Conservation (phyloP, 2,113 vertebrate species). For the Jaculus jaculus region DNA sequence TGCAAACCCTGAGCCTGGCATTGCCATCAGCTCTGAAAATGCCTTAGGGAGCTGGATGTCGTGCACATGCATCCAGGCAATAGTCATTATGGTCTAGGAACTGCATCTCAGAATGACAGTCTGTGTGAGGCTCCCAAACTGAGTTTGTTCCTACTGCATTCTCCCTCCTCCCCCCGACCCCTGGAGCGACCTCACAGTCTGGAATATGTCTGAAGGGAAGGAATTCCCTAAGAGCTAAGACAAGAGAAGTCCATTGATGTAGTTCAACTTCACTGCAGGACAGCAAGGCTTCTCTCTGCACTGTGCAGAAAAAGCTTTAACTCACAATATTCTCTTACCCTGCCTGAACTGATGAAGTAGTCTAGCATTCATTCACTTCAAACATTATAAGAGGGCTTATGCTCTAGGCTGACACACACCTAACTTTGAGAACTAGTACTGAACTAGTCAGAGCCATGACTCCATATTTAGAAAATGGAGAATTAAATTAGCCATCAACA, state of each 20-base stretch:
- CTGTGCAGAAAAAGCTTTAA: background rate
- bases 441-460: background rate
- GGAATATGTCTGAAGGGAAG: background rate
- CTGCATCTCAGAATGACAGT: background rate
- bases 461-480: background rate
- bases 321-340: background rate
- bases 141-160: background rate
- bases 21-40: conserved; percentile 57
- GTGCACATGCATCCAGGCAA: conserved; percentile 4
- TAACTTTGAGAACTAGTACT: background rate
- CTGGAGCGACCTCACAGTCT: background rate
- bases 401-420: background rate
- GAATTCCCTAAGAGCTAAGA: background rate
- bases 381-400: background rate
- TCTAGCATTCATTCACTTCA: background rate
- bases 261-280: background rate
- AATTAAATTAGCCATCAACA: background rate
- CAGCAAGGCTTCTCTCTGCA: background rate
- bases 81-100: conserved; percentile 42
- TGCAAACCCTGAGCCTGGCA: conserved; percentile 45
- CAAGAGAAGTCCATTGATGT: background rate
- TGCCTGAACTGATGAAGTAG: background rate
- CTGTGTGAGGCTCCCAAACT: background rate
- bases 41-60: background rate
- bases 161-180: conserved; percentile 34